Conservation (phyloP, 2,888 invertebrate genomes). For the Tuberolachnus salignus region DNA sequence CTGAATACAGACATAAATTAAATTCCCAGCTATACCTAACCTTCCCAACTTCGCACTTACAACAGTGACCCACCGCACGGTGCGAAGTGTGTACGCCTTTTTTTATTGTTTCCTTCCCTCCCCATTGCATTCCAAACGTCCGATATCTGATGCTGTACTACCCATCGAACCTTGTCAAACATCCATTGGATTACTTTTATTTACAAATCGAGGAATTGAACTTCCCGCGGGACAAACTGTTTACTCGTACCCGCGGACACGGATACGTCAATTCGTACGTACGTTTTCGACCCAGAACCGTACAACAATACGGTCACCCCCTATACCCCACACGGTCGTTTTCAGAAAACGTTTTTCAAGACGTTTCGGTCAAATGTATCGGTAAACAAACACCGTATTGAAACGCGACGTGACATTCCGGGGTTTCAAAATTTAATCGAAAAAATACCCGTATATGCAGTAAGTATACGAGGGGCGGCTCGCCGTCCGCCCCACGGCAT, state of each 20-base stretch:
- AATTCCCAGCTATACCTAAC: too few relatives aligned
- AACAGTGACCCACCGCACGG: too few relatives aligned
- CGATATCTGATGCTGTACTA: too few relatives aligned
- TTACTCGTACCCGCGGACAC: background rate
- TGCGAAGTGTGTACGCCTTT: too few relatives aligned
- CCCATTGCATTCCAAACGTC: background rate
- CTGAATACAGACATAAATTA: too few relatives aligned
- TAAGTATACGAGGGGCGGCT: too few relatives aligned
- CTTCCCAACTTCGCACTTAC: too few relatives aligned
- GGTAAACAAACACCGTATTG: background rate
- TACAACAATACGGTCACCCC: background rate
- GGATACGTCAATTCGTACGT: background rate
- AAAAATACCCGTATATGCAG: too few relatives aligned
- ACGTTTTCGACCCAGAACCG: too few relatives aligned
- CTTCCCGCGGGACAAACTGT: conserved; percentile 18
- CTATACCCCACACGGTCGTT: too few relatives aligned
- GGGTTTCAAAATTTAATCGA: background rate
- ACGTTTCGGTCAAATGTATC: conserved; percentile 1
- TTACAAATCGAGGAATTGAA: background rate
- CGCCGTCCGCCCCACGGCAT: too few relatives aligned
- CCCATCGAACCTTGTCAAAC: conserved; percentile 8
- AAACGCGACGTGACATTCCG: background rate
- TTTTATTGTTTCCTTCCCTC: background rate
- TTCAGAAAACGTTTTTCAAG: background rate
- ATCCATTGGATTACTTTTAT: background rate